phyloP scores from a whole-genome alignment of 2,888 invertebrate species.

The Brachyptera putata region DNA sequence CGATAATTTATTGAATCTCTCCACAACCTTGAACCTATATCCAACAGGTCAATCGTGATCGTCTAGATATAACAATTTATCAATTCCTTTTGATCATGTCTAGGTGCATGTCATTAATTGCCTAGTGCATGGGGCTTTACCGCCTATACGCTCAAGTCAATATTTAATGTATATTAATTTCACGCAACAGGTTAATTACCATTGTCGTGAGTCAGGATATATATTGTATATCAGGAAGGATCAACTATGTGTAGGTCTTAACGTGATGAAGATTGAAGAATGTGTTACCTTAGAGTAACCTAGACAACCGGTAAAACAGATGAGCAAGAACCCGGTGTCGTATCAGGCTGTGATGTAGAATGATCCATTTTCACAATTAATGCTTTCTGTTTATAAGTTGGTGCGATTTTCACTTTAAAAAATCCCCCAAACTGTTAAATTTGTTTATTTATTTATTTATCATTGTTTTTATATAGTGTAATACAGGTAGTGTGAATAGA shows the following conservation, averaged over 20 bases:
- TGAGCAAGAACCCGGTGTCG: background rate
- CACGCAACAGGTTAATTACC: conserved; percentile 12
- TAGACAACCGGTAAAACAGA: background rate
- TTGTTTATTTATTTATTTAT: too few species aligned
- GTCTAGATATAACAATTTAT: conserved; percentile 3
- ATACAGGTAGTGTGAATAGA: too few species aligned
- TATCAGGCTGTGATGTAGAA: too few species aligned
- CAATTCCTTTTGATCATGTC: conserved; percentile 2
- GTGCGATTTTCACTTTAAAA: too few species aligned
- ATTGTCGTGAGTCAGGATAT: conserved; percentile 11
- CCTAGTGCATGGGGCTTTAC: too few species aligned
- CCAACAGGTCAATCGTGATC: background rate
- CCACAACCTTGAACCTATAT: conserved; percentile 1
- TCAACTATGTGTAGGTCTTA: background rate
- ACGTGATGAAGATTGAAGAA: background rate
- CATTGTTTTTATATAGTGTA: too few species aligned
- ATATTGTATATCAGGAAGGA: background rate
- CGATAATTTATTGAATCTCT: background rate
- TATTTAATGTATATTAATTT: conserved; percentile 15
- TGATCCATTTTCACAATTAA: too few species aligned
- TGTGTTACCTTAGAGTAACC: background rate
- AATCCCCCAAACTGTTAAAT: too few species aligned
- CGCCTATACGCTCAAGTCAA: background rate
- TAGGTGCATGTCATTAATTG: background rate
- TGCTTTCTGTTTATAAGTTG: too few species aligned